phyloP scores from a whole-genome alignment of 2,797 vertebrate genomes.

The Neopelma chrysocephalum region DNA sequence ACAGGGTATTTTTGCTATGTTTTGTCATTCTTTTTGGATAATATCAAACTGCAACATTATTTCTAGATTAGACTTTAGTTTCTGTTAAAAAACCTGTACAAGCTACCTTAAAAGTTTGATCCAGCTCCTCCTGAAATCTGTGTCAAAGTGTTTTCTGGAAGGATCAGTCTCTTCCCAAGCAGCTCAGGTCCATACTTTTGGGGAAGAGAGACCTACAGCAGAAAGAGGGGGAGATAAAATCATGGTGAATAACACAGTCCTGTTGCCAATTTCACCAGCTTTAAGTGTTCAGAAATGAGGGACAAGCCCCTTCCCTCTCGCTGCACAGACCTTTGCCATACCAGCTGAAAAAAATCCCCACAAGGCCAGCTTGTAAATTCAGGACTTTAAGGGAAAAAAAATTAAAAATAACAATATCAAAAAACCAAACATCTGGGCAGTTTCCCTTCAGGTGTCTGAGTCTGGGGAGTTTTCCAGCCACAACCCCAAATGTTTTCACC shows the following conservation, averaged over 20 bases:
- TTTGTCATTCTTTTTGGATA: background rate
- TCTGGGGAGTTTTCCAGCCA: conserved; percentile 27
- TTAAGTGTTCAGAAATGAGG: background rate
- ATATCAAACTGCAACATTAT: background rate
- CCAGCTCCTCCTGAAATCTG: background rate
- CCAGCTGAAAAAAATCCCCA: background rate
- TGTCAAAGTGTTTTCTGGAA: background rate
- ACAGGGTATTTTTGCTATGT: background rate
- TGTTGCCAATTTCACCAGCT: background rate
- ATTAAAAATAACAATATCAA: background rate
- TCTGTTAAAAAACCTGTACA: background rate
- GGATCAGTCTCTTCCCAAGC: background rate
- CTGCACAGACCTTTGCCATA: background rate
- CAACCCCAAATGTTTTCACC: background rate
- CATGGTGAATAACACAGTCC: background rate
- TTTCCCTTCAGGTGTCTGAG: conserved; percentile 14
- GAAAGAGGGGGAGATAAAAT: background rate
- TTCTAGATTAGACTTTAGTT: background rate
- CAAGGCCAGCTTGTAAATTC: background rate
- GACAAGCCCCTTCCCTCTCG: background rate
- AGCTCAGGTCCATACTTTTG: background rate
- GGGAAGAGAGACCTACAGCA: background rate
- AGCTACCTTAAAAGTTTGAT: background rate
- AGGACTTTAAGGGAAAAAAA: background rate
- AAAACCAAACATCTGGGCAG: background rate